Evolutionary conservation across 1,140 invertebrate species (phyloP).

Genomic region (Magallana angulata): DNA sequence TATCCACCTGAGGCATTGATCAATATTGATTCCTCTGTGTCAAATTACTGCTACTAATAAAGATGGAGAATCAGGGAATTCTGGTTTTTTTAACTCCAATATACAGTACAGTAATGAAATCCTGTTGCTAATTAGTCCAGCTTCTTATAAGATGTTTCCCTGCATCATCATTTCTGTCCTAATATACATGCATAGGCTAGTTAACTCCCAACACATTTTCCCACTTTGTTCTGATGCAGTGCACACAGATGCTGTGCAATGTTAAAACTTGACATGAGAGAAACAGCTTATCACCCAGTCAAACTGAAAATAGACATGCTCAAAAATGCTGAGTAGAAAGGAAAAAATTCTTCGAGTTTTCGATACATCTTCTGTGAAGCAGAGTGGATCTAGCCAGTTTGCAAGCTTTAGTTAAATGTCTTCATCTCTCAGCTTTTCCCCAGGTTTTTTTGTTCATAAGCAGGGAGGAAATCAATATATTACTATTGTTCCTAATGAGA

Average conservation of each 20-base stretch:
- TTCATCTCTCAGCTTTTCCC: neutral
- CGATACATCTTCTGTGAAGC: neutral
- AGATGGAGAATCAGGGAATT: neutral
- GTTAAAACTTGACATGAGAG: conserved; percentile 4
- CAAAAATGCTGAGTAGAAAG: neutral
- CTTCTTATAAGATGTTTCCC: neutral
- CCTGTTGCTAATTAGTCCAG: neutral
- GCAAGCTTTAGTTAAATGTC: neutral
- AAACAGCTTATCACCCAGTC: neutral
- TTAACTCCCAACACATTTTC: too few species aligned
- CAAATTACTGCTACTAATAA: conserved; percentile 30
- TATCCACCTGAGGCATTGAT: neutral
- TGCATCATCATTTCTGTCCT: neutral
- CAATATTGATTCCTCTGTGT: neutral
- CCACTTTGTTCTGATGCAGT: neutral
- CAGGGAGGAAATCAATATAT: conserved; percentile 8
- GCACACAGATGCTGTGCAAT: conserved; percentile 22
- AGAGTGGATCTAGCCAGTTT: neutral
- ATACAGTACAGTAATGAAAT: neutral
- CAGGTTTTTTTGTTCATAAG: neutral
- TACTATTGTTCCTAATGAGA: neutral
- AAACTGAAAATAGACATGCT: conserved; percentile 22
- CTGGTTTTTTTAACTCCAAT: neutral
- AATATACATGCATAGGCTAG: neutral
- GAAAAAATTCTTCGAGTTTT: neutral